Evolutionary conservation across 2,113 vertebrate species (phyloP), one percentile per base, ranked within the genome.

Genomic region (Chrysochloris asiatica): DNA sequence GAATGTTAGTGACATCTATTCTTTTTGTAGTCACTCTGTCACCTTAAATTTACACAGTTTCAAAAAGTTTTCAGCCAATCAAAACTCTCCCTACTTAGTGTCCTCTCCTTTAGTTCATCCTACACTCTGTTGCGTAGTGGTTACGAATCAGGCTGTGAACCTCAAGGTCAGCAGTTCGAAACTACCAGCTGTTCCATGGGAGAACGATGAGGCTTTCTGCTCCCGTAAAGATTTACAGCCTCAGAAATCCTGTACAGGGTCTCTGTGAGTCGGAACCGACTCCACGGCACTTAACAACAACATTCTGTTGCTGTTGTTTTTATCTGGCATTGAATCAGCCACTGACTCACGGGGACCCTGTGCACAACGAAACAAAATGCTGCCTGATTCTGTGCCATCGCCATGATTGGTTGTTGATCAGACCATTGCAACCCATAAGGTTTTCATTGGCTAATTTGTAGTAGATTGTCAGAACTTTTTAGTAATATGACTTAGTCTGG

Each of bases 11-110:
- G 77, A 88, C 45, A 88, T 82, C 8, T 79, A 10, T 47, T 6
- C 14, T 61, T 95, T 95, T 79, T 71, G 33, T 84, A 92, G 63
- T 10, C 50, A 56, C 82, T 75, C 36, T 73, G 33, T 48, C 9
- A 84, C 4, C 38, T 85, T 90, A 81, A 90, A 80, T 69, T 17
- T 69, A n/a, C n/a, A 67, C 1, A 54, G 19, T 50, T 83, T 30
- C 38, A 82, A 14, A 8, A 78, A 93, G 48, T 8, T 48, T 47
- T n/a, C 41, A 47, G 43, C 10, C 10, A 28, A 63, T 28, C 12
- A 13, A n/a, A 63, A 22, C 52, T 33, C 1, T 67, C n/a, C 16
- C 41, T 92, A n/a, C 11, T n/a, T n/a, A 36, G 17, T 21, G 22
- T 89, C 11, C 3, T 80, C 22, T 83, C 45, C 2, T 86, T 14